Conservation (phyloP, 2,797 vertebrate species). For the Anguilla obscura region DNA sequence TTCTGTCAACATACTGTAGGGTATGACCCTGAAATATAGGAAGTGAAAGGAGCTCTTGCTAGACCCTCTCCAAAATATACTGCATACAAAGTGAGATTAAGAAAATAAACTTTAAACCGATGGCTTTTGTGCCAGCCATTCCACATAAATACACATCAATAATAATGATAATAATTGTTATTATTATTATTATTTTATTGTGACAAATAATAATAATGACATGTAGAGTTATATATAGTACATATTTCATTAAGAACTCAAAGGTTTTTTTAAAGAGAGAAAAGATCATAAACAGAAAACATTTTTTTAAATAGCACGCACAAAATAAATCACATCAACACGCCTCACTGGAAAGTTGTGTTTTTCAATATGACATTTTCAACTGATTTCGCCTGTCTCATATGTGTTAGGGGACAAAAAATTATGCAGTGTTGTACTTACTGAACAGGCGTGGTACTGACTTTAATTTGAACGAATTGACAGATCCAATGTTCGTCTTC, state of each 20-base stretch:
- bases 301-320: not conserved
- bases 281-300: not conserved
- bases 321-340: not conserved
- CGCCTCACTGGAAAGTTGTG: not conserved
- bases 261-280: not conserved
- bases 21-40: not conserved
- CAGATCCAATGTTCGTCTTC: not conserved
- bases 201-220: too few relatives aligned
- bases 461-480: too few relatives aligned
- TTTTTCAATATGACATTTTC: not conserved
- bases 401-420: not conserved
- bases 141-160: not conserved
- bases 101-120: not conserved
- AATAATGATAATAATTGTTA: not conserved
- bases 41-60: constrained; percentile 42
- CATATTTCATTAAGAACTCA: too few relatives aligned
- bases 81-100: not conserved
- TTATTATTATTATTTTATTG: too few relatives aligned
- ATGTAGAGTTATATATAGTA: too few relatives aligned
- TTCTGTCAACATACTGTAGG: constrained; percentile 21
- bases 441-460: not conserved
- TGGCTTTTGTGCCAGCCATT: not conserved
- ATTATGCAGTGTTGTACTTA: not conserved
- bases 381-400: too few relatives aligned
- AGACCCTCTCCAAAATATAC: constrained; percentile 40